Base-by-base conservation (phyloP, 2,888 invertebrate genomes). In the Lepetodrilus schrolli region DNA sequence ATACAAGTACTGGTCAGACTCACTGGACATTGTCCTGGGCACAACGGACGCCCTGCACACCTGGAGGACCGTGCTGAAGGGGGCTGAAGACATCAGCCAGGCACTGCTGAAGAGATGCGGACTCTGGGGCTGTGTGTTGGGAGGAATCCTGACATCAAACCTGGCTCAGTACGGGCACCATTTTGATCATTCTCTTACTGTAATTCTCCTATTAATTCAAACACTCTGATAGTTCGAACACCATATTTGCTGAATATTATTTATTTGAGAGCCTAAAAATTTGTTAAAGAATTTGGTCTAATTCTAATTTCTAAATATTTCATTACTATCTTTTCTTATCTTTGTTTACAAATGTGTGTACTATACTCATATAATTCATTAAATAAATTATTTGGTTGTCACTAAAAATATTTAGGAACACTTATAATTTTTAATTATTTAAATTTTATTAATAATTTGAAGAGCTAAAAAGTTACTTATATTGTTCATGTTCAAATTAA, bases 61-160 rank as follows among this genome's bases (percentile, higher is more conserved):
- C 8, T 90, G 89, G 88, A 79, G 87, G 4, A 49, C 77, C 5
- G 51, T 82, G 72, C 75, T 85, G 17, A 78, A 75, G 13, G 79
- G 80, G 20, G 72, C 69, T 4, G 69, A 66, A 4, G 88, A 89
- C 75, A 80, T 86, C 71, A 84, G 87, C 50, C 69, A 70, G 0
- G 79, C 82, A 34, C 79, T 90, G 50, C 81, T 90, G 48, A 75
- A 86, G 48, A 82, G 84, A 34, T 90, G 88, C 82, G 90, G 90
- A 3, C 80, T 90, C 66, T 90, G 90, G 90, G 90, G 90, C 13
- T 90, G 90, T 84, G 66, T 90, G 1, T 78, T 89, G 26, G 89
- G 86, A 13, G 90, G 87, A 2, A 80, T 89, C 4, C 80, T 90
- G 3, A 83, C 88, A 20, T 88, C 90, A 4, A 90, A 90, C 77